A percentile compares a stretch with the other conserved stretches of the same genome.
Evolutionary conservation across 1,140 invertebrate genomes (phyloP).

Genomic region (Glossosoma conforme): DNA sequence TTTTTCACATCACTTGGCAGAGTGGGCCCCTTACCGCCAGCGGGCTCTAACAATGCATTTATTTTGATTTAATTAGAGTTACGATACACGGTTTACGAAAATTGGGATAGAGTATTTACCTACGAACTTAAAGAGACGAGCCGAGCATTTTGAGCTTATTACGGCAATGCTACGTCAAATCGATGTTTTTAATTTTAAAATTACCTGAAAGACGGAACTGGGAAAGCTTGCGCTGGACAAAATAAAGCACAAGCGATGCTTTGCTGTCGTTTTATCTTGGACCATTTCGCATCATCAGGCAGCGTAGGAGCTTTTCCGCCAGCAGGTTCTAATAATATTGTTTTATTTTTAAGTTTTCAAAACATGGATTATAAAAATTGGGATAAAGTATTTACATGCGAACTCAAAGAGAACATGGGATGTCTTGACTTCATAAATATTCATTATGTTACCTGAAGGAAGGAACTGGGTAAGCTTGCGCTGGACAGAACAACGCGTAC

Average conservation of each 20-base stretch:
- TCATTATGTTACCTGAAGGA: conserved; percentile 66
- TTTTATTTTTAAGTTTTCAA: conserved; percentile 33
- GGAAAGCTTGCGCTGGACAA: conserved; percentile 50
- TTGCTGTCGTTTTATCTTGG: conserved; percentile 43
- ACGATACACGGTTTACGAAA: no score
- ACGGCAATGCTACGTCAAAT: conserved; percentile 59
- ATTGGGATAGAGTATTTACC: conserved; percentile 62
- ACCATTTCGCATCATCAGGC: conserved; percentile 46
- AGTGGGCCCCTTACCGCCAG: conserved; percentile 58
- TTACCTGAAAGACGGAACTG: conserved; percentile 50
- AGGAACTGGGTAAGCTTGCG: conserved; percentile 65
- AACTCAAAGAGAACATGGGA: no score
- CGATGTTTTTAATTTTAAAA: conserved; percentile 41
- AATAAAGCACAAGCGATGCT: conserved; percentile 44
- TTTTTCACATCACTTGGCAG: conserved; percentile 54
- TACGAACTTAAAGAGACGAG: conserved; percentile 55
- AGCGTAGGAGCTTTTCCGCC: conserved; percentile 44
- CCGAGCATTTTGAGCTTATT: conserved; percentile 69
- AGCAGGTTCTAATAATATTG: conserved; percentile 48
- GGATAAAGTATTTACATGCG: conserved; percentile 35
- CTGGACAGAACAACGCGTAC: conserved; percentile 60
- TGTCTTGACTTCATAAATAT: no score
- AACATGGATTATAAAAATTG: conserved; percentile 14
- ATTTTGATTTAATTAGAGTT: no score
- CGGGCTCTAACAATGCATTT: conserved; percentile 49